Evolutionary conservation across 1,140 invertebrate genomes (phyloP).

Genomic region (Nasonia giraulti): DNA sequence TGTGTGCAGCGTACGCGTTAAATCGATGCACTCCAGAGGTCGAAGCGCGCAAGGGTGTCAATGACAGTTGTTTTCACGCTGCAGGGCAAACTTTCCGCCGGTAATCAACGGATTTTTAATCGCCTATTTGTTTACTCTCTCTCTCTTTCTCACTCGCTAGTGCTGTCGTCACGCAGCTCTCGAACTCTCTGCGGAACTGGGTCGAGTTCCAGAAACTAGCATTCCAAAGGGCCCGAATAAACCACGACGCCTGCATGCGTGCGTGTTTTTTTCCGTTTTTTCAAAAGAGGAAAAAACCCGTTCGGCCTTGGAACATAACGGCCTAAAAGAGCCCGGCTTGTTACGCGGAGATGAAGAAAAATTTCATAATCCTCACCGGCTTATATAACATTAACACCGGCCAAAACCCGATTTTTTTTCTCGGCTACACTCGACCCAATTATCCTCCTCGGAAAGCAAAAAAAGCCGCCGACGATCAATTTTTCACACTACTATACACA

Average conservation of each 20-base stretch:
- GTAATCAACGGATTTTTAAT: too few relatives aligned
- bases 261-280: too few relatives aligned
- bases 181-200: too few relatives aligned
- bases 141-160: too few relatives aligned
- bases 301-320: slow-evolving; percentile 4
- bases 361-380: background rate
- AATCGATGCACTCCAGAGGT: background rate
- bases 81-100: too few relatives aligned
- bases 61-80: background rate
- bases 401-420: slow-evolving; percentile 20
- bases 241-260: background rate
- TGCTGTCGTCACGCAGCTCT: too few relatives aligned
- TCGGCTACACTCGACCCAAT: background rate
- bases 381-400: slow-evolving; percentile 9
- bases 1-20: background rate
- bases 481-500: background rate
- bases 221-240: background rate
- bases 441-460: background rate
- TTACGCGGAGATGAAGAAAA: slow-evolving; percentile 19
- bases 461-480: background rate
- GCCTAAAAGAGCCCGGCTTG: background rate
- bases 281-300: background rate
- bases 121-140: too few relatives aligned
- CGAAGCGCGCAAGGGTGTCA: background rate
- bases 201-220: too few relatives aligned